Evolutionary conservation across 2,888 invertebrate genomes (phyloP), one percentile per base, ranked within the genome.

Genomic region (Agriotes lineatus): DNA sequence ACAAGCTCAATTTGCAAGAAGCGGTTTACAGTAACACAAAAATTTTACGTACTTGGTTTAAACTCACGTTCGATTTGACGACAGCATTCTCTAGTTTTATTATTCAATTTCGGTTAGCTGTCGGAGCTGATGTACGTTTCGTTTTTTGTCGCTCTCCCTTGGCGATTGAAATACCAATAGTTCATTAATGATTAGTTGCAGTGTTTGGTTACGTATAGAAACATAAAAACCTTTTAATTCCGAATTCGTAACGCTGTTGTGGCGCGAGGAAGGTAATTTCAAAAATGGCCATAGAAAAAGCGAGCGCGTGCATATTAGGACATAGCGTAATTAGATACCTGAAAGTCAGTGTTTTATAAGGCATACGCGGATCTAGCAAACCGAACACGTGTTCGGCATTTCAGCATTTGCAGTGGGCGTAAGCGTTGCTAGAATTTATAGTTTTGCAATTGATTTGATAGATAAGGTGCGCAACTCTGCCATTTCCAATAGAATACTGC

Each of bases 371-470:
- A 22, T 39, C 33, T 45, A 25, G 25, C 25, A 33, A 9, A 52
- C 16, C 52, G 54, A 35, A 56, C 54, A 56, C 63, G 54, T 56
- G 63, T 63, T 56, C 54, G 63, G 48, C 61, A 61, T 61, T 61
- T 61, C 54, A 63, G 56, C 42, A 20, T 54, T 60, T 37, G 20
- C 10, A 5, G 63, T 63, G 35, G 63, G 63, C 56, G 63, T 56
- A 56, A 63, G 20, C 61, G 45, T 52, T 63, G 52, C 39, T 50
- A 50, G 33, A 50, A 48, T 61, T 63, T 54, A 63, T 56, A 19
- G 54, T 63, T 63, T 63, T 63, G 63, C 56, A 63, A 63, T 63
- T 63, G 63, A 63, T 63, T 42, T 63, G 63, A 63, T 63, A 63
- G 63, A 63, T 63, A 63, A 63, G 39, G 56, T 56, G 56, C 45